Evolutionary conservation across 1,140 invertebrate genomes (phyloP), one percentile per base, ranked within the genome.

Genomic region (Polypedilum pembai): DNA sequence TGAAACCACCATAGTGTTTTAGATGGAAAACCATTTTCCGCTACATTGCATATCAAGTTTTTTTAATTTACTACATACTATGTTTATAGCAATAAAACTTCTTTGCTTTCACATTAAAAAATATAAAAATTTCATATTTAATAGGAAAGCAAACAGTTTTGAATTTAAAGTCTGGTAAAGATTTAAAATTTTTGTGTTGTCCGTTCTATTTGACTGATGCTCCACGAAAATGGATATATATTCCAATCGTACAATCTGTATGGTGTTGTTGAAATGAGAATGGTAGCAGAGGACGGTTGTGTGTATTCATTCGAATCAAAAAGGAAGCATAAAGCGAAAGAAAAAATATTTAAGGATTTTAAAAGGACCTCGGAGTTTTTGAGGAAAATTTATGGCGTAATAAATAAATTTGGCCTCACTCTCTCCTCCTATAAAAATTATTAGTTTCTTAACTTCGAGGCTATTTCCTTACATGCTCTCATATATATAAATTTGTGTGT

Each of bases 21-120:
- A 56, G 45, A 56, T 4, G 3, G 12, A 56, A 56, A 56, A n/a
- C 45, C 12, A n/a, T 56, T 56, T 56, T 56, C 12, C 45, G 45
- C 45, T 56, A 56, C 45, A 56, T 56, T 56, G 45, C 45, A 56
- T 56, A 56, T 56, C 45, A 56, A 56, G 10, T 56, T n/a, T 56
- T 56, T 56, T 56, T 56, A 56, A 56, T 56, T 56, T 56, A 56
- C 45, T 56, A 56, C 45, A n/a, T n/a, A n/a, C 45, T 1, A n/a
- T 12, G 45, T 56, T n/a, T n/a, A 10, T n/a, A 56, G n/a, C n/a
- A n/a, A n/a, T n/a, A 12, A 56, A 56, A 4, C 15, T 56, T 56
- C n/a, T 56, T 15, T 56, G 45, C n/a, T 3, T 15, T 56, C 24
- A 33, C 24, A 33, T 33, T 33, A 5, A 33, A 5, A 33, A 33